Evolutionary conservation across 2,888 invertebrate genomes (phyloP).

Genomic region (Eupithecia exiguata): DNA sequence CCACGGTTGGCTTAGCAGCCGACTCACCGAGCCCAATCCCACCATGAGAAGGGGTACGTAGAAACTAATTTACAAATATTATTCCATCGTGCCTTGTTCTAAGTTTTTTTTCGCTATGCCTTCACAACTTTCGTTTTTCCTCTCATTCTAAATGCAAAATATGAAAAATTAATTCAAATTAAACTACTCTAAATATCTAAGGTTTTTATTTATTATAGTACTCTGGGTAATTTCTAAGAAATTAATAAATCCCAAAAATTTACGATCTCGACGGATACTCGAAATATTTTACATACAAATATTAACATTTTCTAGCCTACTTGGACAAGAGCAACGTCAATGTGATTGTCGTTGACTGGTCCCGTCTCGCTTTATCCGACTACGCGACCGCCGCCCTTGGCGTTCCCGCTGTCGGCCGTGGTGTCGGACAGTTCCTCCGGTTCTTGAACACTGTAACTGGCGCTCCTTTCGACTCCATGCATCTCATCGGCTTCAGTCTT

Average conservation of each 20-base stretch:
- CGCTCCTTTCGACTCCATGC: conserved; percentile 59
- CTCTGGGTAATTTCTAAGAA: no score
- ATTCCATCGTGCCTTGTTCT: neutral
- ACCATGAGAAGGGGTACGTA: conserved; percentile 54
- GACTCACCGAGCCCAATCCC: conserved; percentile 55
- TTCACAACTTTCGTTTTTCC: neutral
- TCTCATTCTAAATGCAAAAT: neutral
- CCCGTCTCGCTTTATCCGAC: conserved; percentile 56
- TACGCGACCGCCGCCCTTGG: conserved; percentile 64
- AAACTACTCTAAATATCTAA: no score
- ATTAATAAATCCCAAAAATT: no score
- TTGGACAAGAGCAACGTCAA: conserved; percentile 63
- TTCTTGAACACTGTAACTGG: conserved; percentile 63
- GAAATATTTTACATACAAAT: neutral
- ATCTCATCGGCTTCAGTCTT: conserved; percentile 77
- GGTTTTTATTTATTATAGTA: no score
- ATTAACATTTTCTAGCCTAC: conserved; percentile 50
- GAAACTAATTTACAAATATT: neutral
- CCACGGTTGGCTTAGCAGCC: conserved; percentile 67
- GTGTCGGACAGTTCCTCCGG: conserved; percentile 69
- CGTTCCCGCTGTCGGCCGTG: conserved; percentile 68
- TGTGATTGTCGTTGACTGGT: conserved; percentile 73
- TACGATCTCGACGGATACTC: no score
- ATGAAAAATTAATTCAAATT: neutral
- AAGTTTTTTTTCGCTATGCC: neutral